Evolutionary conservation across 2,113 vertebrate genomes (phyloP).

Genomic region (Hippocampus zosterae): DNA sequence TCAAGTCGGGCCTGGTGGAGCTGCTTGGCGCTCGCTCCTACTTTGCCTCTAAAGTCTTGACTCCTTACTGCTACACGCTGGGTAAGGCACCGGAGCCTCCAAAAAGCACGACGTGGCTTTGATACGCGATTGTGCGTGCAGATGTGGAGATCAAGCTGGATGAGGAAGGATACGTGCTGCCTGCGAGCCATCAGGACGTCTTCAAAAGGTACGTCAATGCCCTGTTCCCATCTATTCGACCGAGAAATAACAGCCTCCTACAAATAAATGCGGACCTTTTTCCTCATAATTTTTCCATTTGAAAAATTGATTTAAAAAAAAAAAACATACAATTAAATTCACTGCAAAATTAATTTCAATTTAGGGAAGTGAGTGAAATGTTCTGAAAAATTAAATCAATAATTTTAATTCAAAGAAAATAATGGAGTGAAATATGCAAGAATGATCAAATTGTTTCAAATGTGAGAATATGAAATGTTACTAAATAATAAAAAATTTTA

Average conservation of each 20-base stretch:
- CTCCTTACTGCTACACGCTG: slow-evolving; percentile 82
- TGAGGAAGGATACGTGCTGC: slow-evolving; percentile 82
- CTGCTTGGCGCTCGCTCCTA: slow-evolving; percentile 79
- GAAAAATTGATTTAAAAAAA: no score
- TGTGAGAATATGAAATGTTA: no score
- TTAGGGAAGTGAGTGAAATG: no score
- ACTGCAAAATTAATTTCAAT: no score
- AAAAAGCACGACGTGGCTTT: not conserved
- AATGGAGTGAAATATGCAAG: no score
- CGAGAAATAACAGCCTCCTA: no score
- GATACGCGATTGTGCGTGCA: slow-evolving; percentile 30
- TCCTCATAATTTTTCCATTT: not conserved
- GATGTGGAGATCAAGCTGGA: slow-evolving; percentile 93
- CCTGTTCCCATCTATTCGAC: not conserved
- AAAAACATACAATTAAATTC: no score
- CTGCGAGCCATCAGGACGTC: slow-evolving; percentile 73
- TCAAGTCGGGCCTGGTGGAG: slow-evolving; percentile 76
- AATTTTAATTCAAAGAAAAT: no score
- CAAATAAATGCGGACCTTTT: not conserved
- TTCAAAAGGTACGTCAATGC: slow-evolving; percentile 72
- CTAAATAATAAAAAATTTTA: no score
- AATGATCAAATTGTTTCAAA: no score
- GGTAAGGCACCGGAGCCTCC: slow-evolving; percentile 60
- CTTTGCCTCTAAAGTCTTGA: slow-evolving; percentile 82
- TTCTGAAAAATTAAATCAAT: no score